A percentile compares a stretch with the other conserved stretches of the same genome.
These are phyloP conservation scores for Lasiommata megera DNA, from an alignment of 2,888 invertebrate genomes.

Conservation along the genomic window DNA sequence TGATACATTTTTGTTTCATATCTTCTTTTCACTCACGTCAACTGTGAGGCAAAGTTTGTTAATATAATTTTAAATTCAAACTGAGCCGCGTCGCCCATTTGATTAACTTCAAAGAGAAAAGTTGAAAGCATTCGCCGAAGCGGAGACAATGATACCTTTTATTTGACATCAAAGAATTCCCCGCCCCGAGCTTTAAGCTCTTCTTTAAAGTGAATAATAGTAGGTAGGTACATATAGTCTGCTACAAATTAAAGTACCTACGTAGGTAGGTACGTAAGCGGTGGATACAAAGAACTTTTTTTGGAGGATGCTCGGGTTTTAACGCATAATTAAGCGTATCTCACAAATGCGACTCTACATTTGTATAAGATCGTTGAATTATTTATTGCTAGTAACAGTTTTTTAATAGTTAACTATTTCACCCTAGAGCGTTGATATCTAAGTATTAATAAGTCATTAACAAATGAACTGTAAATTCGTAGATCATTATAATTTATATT, in stretches of 20 bases:
- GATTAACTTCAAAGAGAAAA: constrained; percentile 69
- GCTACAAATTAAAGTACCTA: constrained; percentile 44
- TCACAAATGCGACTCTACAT: constrained; percentile 22
- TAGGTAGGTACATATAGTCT: constrained; percentile 29
- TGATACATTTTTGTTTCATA: constrained; percentile 53
- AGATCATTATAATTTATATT: no score
- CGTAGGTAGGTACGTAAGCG: no score
- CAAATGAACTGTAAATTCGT: no score
- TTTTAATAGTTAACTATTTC: no score
- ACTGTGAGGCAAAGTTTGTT: constrained; percentile 52
- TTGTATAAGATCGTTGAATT: no score
- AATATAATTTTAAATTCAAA: constrained; percentile 60
- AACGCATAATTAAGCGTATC: constrained; percentile 44
- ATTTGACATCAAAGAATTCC: constrained; percentile 65
- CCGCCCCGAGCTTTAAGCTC: constrained; percentile 53
- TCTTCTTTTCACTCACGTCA: constrained; percentile 47
- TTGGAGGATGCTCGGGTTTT: constrained; percentile 39
- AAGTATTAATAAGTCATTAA: no score
- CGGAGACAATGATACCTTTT: constrained; percentile 70
- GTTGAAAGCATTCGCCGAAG: constrained; percentile 62
- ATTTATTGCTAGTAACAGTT: no score
- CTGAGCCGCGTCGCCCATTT: constrained; percentile 60
- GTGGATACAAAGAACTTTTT: constrained; percentile 42
- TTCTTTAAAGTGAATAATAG: constrained; percentile 38
- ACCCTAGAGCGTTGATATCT: no score